Evolutionary conservation across 2,797 vertebrate species (phyloP).

Genomic region (Heliangelus exortis): DNA sequence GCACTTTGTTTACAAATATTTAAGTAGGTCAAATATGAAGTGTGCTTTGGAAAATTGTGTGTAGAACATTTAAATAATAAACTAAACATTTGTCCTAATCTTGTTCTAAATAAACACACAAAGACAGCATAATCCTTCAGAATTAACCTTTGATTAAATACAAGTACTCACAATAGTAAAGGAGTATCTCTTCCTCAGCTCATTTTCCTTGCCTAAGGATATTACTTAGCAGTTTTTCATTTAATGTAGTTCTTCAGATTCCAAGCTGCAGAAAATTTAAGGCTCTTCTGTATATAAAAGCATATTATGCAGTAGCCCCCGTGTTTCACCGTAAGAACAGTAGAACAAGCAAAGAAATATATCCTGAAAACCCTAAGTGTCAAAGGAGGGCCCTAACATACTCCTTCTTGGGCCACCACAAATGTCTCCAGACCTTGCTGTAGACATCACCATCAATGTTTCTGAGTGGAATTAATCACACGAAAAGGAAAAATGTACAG

Average conservation of each 20-base stretch:
- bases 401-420: background rate
- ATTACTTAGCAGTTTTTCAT: background rate
- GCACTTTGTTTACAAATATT: constrained; percentile 44
- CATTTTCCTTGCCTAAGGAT: background rate
- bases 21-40: constrained; percentile 45
- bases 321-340: background rate
- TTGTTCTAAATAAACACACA: constrained; percentile 20
- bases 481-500: background rate
- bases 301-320: background rate
- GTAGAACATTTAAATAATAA: constrained; percentile 34
- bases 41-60: constrained; percentile 3
- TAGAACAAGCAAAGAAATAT: background rate
- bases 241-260: background rate
- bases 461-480: background rate
- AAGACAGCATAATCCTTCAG: constrained; percentile 8
- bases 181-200: background rate
- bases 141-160: constrained; percentile 57
- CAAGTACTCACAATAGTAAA: background rate
- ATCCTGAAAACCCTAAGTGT: background rate
- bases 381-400: background rate
- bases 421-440: background rate
- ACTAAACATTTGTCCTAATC: constrained; percentile 47
- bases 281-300: background rate
- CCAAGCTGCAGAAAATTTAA: background rate
- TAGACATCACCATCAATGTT: background rate